Evolutionary conservation across 2,888 invertebrate species (phyloP).

Genomic region (Corbicula japonica): DNA sequence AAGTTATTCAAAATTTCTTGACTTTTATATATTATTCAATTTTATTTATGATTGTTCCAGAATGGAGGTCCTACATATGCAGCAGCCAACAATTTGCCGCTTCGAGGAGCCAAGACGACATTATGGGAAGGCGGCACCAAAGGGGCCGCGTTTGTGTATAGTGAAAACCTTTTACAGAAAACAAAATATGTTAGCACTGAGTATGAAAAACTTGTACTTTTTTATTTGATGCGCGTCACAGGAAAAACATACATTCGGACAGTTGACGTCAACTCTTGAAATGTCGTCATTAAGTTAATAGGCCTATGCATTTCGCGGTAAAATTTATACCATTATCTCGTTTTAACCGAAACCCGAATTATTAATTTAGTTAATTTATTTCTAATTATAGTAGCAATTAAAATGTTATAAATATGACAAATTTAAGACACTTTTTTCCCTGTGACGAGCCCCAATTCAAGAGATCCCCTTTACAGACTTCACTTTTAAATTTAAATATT

Average conservation of each 20-base stretch:
- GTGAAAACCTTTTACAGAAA: constrained; percentile 74
- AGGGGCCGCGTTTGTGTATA: constrained; percentile 86
- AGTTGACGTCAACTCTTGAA: background rate
- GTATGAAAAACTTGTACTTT: constrained; percentile 54
- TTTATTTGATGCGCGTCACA: background rate
- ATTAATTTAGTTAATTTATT: background rate
- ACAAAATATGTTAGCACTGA: constrained; percentile 75
- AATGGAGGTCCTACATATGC: constrained; percentile 85
- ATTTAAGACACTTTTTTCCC: too few species aligned
- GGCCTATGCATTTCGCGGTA: background rate
- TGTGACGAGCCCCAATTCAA: too few species aligned
- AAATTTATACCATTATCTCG: background rate
- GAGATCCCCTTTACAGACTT: too few species aligned
- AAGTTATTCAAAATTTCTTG: too few species aligned
- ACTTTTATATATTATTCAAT: too few species aligned
- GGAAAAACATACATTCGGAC: background rate
- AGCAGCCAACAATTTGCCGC: constrained; percentile 86
- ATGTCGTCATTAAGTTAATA: background rate
- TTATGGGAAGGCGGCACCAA: constrained; percentile 93
- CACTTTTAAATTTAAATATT: too few species aligned
- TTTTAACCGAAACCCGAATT: background rate
- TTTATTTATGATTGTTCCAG: constrained; percentile 72
- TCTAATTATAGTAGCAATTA: background rate
- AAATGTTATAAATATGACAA: too few species aligned
- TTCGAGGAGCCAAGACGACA: constrained; percentile 90